A percentile compares a stretch with the other conserved stretches of the same genome.
phyloP scores from a whole-genome alignment of 2,888 invertebrate species.

The Monochamus alternatus region DNA sequence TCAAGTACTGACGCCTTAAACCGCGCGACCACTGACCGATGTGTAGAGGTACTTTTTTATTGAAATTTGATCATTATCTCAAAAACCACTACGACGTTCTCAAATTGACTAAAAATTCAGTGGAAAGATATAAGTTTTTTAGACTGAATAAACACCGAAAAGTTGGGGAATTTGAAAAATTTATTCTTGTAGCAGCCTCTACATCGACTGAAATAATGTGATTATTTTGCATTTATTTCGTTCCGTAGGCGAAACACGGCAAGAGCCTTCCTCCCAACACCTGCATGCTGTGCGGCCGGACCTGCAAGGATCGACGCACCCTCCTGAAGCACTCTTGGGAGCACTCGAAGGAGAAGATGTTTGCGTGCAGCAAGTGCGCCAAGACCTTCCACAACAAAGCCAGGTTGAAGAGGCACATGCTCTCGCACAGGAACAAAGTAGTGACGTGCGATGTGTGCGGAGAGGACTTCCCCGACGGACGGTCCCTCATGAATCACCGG shows the following conservation, averaged over 20 bases:
- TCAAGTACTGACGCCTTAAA: too few relatives aligned
- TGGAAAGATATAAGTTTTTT: too few relatives aligned
- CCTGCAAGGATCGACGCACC: conserved; percentile 79
- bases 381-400: conserved; percentile 83
- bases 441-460: conserved; percentile 81
- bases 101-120: too few relatives aligned
- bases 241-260: conserved; percentile 73
- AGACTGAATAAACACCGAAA: too few relatives aligned
- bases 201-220: too few relatives aligned
- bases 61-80: too few relatives aligned
- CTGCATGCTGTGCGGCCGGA: conserved; percentile 79
- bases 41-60: too few relatives aligned
- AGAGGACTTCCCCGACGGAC: conserved; percentile 81
- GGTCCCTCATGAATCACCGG: conserved; percentile 80
- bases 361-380: conserved; percentile 79
- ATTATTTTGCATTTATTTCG: neutral
- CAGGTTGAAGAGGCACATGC: conserved; percentile 78
- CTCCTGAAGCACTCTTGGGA: conserved; percentile 81
- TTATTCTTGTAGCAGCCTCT: too few relatives aligned
- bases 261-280: conserved; percentile 78
- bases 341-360: conserved; percentile 74
- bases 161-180: too few relatives aligned
- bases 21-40: too few relatives aligned
- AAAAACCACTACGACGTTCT: too few relatives aligned
- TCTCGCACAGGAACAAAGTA: conserved; percentile 81